Percentiles rank a stretch among this genome's conserved stretches.
phyloP scores from a whole-genome alignment of 2,888 invertebrate species.

The Ariolimax columbianus region DNA sequence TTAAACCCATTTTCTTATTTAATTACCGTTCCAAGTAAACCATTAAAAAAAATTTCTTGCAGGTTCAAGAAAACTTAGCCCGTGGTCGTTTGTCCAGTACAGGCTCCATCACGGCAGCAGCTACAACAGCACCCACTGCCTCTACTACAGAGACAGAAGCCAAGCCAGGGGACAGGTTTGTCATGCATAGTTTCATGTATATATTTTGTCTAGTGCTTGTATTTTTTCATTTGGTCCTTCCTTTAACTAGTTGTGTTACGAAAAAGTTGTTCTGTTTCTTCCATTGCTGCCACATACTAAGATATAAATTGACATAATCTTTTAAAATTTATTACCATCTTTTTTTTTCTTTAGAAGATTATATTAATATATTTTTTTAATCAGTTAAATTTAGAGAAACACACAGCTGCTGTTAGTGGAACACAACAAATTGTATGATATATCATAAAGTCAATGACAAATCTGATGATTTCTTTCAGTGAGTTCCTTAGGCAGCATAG shows the following conservation, averaged over 20 bases:
- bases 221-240: not conserved
- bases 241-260: not conserved
- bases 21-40: no score
- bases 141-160: constrained; percentile 35
- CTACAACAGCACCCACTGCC: constrained; percentile 28
- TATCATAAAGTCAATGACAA: not conserved
- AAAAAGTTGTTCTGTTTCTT: no score
- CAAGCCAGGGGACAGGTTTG: constrained; percentile 41
- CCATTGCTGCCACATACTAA: no score
- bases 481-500: constrained; percentile 47
- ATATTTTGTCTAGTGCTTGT: not conserved
- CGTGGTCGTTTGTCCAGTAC: constrained; percentile 62
- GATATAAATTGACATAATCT: not conserved
- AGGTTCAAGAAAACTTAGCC: constrained; percentile 62
- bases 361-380: not conserved
- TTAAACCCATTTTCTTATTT: not conserved
- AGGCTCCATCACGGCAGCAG: constrained; percentile 48
- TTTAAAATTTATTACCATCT: not conserved
- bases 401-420: not conserved
- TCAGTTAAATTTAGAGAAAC: not conserved
- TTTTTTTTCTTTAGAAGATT: not conserved
- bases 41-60: not conserved
- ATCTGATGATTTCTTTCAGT: constrained; percentile 34
- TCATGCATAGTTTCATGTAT: not conserved
- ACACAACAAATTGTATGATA: not conserved